Base-by-base conservation (phyloP, 2,113 vertebrate species). In the Grus americana region DNA sequence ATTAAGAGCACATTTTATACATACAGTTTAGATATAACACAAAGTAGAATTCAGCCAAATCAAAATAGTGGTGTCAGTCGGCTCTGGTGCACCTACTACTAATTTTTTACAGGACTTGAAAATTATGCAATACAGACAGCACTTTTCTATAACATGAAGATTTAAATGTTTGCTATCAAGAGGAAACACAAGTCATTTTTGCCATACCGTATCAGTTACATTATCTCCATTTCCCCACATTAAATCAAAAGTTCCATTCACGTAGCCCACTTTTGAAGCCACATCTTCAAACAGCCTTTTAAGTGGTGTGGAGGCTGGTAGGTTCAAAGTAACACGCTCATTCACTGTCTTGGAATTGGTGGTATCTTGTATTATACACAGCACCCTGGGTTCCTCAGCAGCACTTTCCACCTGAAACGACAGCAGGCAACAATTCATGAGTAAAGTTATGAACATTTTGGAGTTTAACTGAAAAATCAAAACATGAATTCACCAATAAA, bases 291-390 rank as follows among this genome's bases (percentile, higher is more conserved):
- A 98, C 38, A 99, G 98, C 93, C 98, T 99, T 91, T 93, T 98
- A 70, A 99, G 97, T 4, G 98, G 97, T 23, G 99, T 99, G 96
- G 99, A 99, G 47, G 99, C 99, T 26, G 99, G 99, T 88, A 99
- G 97, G 98, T 99, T 99, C 92, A 99, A 97, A 34, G 99, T 99
- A 84, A 99, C 98, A 57, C 98, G 98, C 93, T 99, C 99, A 38
- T 98, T 99, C 93, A 99, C 98, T 0, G 98, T 99, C 97, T 99
- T 99, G 79, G 98, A 98, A 74, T 98, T 99, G 86, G 99, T 99
- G 95, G 98, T 99, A 98, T 99, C 99, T 97, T 99, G 99, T 90
- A 99, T 98, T 80, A 99, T 99, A 96, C 99, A 99, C 98, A 99
- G 98, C 97, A 99, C 99, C 97, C 99, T 97, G 76, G 99, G 99